A percentile compares a stretch with the other conserved stretches of the same genome.
phyloP scores from a whole-genome alignment of 2,113 vertebrate genomes.

The Felis catus region F.catus_Fca126_mat1.0 CM031414.1:58251001-58251500 shows the following conservation, averaged over 20 bases:
- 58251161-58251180: background rate
- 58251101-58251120: background rate
- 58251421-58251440: background rate
- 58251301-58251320: background rate
- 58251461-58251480: background rate
- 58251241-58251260: background rate
- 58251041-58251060: background rate
- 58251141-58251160: background rate
- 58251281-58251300: background rate
- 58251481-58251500: background rate
- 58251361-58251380: background rate
- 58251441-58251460: background rate
- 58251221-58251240: background rate
- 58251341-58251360: background rate
- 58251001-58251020: background rate
- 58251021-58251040: background rate
- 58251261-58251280: background rate
- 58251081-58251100: background rate
- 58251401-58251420: background rate
- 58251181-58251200: background rate
- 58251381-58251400: accelerated
- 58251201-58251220: background rate
- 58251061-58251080: background rate
- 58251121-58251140: background rate
- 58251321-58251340: background rate